Evolutionary conservation across 1,140 invertebrate genomes (phyloP), one percentile per base, ranked within the genome.

Genomic region (Daktulosphaira vitifoliae): DNA sequence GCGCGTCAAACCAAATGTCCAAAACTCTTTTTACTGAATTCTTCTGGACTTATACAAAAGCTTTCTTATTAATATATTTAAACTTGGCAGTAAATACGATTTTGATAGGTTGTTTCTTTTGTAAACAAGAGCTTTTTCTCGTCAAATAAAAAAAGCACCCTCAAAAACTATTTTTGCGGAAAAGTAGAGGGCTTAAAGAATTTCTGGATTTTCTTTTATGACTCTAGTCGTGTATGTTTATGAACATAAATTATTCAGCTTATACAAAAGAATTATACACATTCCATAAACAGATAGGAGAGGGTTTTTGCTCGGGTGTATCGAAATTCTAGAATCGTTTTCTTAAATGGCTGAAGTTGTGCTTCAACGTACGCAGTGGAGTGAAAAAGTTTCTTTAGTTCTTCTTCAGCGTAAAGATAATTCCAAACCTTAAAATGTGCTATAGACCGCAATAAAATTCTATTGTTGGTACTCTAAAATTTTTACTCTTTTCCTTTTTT

Each of bases 281-380:
- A 59, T 59, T 59, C 54, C 54, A 26, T 16, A 59, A 38, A 26
- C n/a, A 9, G 39, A 39, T 42, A 22, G 38, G 23, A 37, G 23
- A 16, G 23, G 6, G 6, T 23, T 44, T 44, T 59, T 59, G n/a
- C n/a, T 16, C n/a, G 42, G 26, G 42, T 33, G 42, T 62, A 62
- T 62, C 56, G 42, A 62, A 62, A 62, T 62, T 62, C 56, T 33
- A 22, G 46, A 62, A 62, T 48, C 42, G 42, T 62, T 62, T 62
- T 62, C 56, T 46, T 48, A 46, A 46, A 62, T 62, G 13, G 18
- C 42, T 3, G 16, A 48, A 29, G 56, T 62, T 59, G 16, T 62
- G 26, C 23, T 22, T 39, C 11, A 33, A 33, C 29, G 42, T n/a
- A 20, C 42, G 20, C 3, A 38, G 42, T n/a, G 20, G 25, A 25